phyloP scores from a whole-genome alignment of 2,888 invertebrate species.

The Torymus tubicola region DNA sequence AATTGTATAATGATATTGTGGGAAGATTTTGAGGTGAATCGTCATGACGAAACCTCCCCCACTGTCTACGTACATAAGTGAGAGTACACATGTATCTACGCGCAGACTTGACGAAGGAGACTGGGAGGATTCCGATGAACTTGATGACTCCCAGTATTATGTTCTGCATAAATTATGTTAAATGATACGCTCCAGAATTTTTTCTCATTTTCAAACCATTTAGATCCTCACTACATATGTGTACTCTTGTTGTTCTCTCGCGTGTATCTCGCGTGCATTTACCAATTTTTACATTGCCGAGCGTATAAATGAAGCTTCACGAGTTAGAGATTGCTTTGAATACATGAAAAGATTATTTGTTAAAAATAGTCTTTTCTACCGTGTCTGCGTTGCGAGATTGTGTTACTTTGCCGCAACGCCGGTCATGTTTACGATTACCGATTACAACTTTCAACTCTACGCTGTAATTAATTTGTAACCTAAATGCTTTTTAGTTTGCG shows the following conservation, averaged over 20 bases:
- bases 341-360: constrained; percentile 25
- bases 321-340: constrained; percentile 31
- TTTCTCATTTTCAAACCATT: neutral
- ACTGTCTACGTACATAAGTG: neutral
- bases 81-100: neutral
- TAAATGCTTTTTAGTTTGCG: too few species aligned
- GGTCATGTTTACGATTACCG: neutral
- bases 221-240: too few species aligned
- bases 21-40: constrained; percentile 46
- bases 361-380: constrained; percentile 27
- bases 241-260: neutral
- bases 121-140: constrained; percentile 39
- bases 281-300: constrained; percentile 15
- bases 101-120: neutral
- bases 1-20: constrained; percentile 54
- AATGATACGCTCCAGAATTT: constrained; percentile 3
- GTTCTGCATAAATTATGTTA: constrained; percentile 13
- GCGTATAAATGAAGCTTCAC: constrained; percentile 16
- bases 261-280: neutral
- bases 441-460: neutral
- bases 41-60: constrained; percentile 33
- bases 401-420: neutral
- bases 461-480: too few species aligned
- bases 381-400: neutral
- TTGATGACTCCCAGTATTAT: constrained; percentile 39